These are phyloP conservation scores for Syngnathus rostellatus DNA, from an alignment of 2,797 vertebrate genomes.

Conservation along the genomic window DNA sequence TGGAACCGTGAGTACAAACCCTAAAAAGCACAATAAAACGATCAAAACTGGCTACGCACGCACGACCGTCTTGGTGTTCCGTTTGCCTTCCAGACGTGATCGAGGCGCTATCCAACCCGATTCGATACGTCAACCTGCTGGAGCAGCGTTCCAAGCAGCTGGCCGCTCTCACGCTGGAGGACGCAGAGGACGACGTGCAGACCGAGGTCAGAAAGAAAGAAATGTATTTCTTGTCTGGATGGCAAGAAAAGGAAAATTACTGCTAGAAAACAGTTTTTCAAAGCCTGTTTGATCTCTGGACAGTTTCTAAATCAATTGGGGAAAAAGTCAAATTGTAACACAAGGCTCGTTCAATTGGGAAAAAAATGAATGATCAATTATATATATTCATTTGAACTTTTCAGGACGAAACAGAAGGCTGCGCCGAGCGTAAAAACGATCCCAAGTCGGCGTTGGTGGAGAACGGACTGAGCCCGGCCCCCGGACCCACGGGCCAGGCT, in stretches of 20 bases:
- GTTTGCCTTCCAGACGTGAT: conserved; percentile 81
- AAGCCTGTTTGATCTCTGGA: too few relatives aligned
- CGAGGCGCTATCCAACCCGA: conserved; percentile 95
- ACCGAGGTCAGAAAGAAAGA: conserved; percentile 73
- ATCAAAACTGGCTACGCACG: too few relatives aligned
- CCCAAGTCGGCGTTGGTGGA: conserved; percentile 78
- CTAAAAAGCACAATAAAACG: too few relatives aligned
- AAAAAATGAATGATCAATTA: too few relatives aligned
- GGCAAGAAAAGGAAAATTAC: too few relatives aligned
- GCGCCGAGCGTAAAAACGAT: conserved; percentile 77
- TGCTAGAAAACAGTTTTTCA: too few relatives aligned
- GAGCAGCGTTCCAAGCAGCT: conserved; percentile 95
- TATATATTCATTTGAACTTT: neutral
- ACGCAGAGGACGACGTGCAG: conserved; percentile 81
- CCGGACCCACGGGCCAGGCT: conserved; percentile 69
- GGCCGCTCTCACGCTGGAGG: conserved; percentile 89
- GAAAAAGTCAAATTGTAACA: too few relatives aligned
- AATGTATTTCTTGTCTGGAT: too few relatives aligned
- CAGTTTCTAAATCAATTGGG: too few relatives aligned
- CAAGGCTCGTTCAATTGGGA: too few relatives aligned
- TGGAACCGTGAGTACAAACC: too few relatives aligned
- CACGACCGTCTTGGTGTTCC: neutral
- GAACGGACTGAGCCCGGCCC: conserved; percentile 81
- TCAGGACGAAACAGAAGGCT: conserved; percentile 59
- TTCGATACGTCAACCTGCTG: conserved; percentile 93